Evolutionary conservation across 2,888 invertebrate species (phyloP).

Genomic region (Drosophila tripunctata): DNA sequence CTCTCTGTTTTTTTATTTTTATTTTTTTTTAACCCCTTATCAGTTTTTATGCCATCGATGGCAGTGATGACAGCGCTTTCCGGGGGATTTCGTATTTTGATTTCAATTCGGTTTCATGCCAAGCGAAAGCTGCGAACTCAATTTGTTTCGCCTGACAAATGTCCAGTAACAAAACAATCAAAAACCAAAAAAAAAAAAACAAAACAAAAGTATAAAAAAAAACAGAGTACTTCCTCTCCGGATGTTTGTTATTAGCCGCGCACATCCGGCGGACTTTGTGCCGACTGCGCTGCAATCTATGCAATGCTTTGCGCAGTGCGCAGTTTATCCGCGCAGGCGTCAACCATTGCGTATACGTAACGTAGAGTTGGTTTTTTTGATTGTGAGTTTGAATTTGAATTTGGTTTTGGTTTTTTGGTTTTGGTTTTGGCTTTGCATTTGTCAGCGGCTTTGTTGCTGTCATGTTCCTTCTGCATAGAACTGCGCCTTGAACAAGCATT

Average conservation of each 20-base stretch:
- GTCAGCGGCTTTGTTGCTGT: slow-evolving; percentile 33
- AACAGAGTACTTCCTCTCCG: slow-evolving; percentile 74
- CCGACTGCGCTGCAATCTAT: slow-evolving; percentile 20
- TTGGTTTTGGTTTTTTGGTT: slow-evolving; percentile 25
- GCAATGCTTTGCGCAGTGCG: slow-evolving; percentile 39
- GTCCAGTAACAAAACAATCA: slow-evolving; percentile 61
- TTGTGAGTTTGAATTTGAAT: slow-evolving; percentile 3
- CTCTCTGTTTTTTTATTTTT: background rate
- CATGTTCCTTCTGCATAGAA: slow-evolving; percentile 19
- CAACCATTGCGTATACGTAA: slow-evolving; percentile 67
- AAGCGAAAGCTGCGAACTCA: slow-evolving; percentile 60
- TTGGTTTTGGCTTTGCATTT: slow-evolving; percentile 30
- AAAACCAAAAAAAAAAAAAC: background rate
- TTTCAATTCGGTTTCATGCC: slow-evolving; percentile 53
- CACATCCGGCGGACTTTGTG: slow-evolving; percentile 64
- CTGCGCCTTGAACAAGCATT: slow-evolving; percentile 52
- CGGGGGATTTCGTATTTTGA: slow-evolving; percentile 54
- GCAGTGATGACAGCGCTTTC: slow-evolving; percentile 45
- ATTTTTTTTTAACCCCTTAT: slow-evolving; percentile 31
- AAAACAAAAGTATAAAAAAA: slow-evolving; percentile 1
- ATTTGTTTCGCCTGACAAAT: slow-evolving; percentile 77
- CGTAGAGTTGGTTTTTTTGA: slow-evolving; percentile 25
- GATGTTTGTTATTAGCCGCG: slow-evolving; percentile 81
- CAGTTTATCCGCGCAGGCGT: slow-evolving; percentile 74
- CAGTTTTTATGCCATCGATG: slow-evolving; percentile 24